phyloP scores from a whole-genome alignment of 2,888 invertebrate genomes.

The Salticus scenicus region DNA sequence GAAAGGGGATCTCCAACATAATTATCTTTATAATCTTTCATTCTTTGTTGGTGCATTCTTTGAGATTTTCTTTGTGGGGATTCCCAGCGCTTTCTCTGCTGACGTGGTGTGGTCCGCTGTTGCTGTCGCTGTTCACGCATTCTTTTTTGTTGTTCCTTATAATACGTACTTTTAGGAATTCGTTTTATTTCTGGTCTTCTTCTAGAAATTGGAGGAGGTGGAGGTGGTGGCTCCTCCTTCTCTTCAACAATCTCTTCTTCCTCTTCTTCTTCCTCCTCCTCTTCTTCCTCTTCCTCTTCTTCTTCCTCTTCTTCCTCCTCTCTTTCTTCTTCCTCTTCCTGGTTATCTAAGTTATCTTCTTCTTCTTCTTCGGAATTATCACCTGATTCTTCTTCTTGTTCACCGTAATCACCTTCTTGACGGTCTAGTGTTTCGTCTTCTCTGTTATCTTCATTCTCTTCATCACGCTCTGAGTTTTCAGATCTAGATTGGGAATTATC shows the following conservation, averaged over 20 bases:
- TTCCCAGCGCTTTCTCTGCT: not conserved
- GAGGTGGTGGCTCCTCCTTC: not conserved
- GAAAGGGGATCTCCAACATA: not conserved
- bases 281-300: not conserved
- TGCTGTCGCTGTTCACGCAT: not conserved
- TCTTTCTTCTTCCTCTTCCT: not conserved
- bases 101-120: not conserved
- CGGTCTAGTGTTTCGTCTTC: not conserved
- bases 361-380: not conserved
- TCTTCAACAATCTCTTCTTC: not conserved
- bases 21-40: not conserved
- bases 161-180: not conserved
- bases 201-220: not conserved
- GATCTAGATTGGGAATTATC: not conserved
- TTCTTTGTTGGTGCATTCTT: not conserved
- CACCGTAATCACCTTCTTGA: not conserved
- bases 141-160: not conserved
- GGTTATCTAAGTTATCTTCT: not conserved
- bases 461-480: not conserved
- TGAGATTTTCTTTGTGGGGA: not conserved
- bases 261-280: not conserved
- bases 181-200: not conserved
- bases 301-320: not conserved
- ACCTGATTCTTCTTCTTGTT: not conserved
- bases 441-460: not conserved